Percentiles rank a stretch among this genome's conserved stretches.
phyloP scores from a whole-genome alignment of 2,797 vertebrate species.

The Etheostoma perlongum region DNA sequence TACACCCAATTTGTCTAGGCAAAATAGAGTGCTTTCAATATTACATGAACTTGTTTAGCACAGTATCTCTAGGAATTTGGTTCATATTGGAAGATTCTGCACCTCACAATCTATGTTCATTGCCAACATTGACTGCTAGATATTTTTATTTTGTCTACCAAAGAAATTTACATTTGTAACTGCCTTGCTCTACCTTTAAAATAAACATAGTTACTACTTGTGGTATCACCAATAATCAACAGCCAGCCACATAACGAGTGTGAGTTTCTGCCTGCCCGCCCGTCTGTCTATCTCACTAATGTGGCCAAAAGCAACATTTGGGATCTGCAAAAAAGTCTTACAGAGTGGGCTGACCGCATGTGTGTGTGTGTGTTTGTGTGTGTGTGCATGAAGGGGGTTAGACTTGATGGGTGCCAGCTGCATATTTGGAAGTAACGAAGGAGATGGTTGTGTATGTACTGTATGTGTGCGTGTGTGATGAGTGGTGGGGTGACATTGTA shows the following conservation, averaged over 20 bases:
- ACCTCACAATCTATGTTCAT: no score
- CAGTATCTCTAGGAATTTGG: no score
- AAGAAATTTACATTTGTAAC: not conserved
- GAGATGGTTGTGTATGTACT: conserved; percentile 46
- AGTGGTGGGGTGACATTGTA: conserved; percentile 74
- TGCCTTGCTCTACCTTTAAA: not conserved
- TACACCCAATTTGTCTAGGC: no score
- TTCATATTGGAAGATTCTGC: no score
- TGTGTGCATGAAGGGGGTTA: conserved; percentile 37
- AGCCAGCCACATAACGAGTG: conserved; percentile 37
- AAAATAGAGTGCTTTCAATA: no score
- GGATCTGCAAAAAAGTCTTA: conserved; percentile 61
- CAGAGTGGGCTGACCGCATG: conserved; percentile 36
- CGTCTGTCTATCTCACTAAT: conserved; percentile 71
- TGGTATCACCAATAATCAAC: conserved; percentile 41
- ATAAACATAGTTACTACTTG: not conserved
- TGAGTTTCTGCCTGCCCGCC: conserved; percentile 55
- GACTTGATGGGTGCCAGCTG: conserved; percentile 72
- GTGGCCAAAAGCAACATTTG: conserved; percentile 74
- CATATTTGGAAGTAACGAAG: conserved; percentile 67
- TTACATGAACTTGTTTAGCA: no score
- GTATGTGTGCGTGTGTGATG: conserved; percentile 47
- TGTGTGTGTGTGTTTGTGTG: conserved; percentile 23
- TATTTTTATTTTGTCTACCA: not conserved
- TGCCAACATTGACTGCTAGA: not conserved